Evolutionary conservation across 2,113 vertebrate species (phyloP).

Genomic region (Mirza zaza): DNA sequence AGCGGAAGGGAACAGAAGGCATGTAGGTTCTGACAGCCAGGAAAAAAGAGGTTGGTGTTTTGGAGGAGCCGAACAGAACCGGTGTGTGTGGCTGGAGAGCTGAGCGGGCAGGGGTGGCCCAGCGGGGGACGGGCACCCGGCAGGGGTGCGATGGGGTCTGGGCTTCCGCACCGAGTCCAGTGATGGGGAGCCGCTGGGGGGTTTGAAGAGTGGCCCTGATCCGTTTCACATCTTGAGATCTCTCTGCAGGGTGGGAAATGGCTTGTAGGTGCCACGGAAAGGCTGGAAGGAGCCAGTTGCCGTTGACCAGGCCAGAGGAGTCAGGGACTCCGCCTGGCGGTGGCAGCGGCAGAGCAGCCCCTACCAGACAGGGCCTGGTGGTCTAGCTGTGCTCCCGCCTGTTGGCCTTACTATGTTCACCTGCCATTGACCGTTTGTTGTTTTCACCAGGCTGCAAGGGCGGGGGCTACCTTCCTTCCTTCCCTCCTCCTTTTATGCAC

Average conservation of each 20-base stretch:
- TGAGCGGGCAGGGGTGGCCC: too few species aligned
- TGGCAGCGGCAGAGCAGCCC: not conserved
- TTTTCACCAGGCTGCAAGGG: not conserved
- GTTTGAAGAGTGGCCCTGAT: not conserved
- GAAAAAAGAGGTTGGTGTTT: not conserved
- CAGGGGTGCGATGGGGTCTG: not conserved
- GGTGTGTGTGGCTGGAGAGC: too few species aligned
- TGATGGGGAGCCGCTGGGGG: not conserved
- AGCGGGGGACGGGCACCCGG: not conserved
- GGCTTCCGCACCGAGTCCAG: not conserved
- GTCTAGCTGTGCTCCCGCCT: not conserved
- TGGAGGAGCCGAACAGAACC: not conserved
- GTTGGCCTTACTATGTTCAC: not conserved
- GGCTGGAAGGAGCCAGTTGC: not conserved
- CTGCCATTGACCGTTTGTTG: not conserved
- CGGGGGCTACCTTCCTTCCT: not conserved
- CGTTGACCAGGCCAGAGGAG: not conserved
- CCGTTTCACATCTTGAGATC: not conserved
- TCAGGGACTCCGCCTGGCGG: accelerated
- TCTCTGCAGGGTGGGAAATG: not conserved
- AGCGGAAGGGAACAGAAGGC: not conserved
- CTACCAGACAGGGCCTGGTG: accelerated
- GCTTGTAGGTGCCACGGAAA: not conserved
- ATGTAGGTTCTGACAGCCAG: not conserved
- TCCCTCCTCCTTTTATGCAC: not conserved